Conservation (phyloP, 2,888 invertebrate genomes). For the Sylvicola cinctus region DNA sequence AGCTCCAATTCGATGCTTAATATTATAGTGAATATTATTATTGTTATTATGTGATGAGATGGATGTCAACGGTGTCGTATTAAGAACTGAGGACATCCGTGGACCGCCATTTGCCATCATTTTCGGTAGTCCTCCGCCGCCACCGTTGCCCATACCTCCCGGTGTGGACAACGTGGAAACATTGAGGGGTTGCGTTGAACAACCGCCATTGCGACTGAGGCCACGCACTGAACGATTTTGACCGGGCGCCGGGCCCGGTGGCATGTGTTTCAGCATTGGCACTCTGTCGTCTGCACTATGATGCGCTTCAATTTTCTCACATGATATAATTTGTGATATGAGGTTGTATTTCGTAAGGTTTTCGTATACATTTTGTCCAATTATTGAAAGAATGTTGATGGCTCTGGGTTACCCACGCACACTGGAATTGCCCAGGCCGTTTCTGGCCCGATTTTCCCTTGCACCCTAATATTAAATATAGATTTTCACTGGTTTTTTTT, state of each 20-base stretch:
- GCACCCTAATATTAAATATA: too few relatives aligned
- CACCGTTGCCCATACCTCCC: background rate
- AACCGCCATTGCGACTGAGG: constrained; percentile 14
- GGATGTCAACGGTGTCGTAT: constrained; percentile 16
- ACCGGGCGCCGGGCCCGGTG: constrained; percentile 20
- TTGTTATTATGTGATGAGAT: constrained; percentile 11
- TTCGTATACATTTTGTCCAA: too few relatives aligned
- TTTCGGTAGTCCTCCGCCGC: constrained; percentile 9
- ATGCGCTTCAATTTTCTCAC: too few relatives aligned
- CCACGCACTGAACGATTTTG: constrained; percentile 14
- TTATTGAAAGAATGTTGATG: too few relatives aligned
- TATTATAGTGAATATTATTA: constrained; percentile 16
- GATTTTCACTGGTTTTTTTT: too few relatives aligned
- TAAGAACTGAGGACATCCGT: constrained; percentile 23
- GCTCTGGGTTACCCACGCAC: too few relatives aligned
- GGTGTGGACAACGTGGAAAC: constrained; percentile 34
- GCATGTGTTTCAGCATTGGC: constrained; percentile 17
- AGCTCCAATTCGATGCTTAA: constrained; percentile 35
- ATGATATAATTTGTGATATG: too few relatives aligned
- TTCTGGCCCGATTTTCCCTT: too few relatives aligned
- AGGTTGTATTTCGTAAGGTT: too few relatives aligned
- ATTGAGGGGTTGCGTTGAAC: constrained; percentile 39
- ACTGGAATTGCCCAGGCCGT: too few relatives aligned
- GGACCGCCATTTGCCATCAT: constrained; percentile 17
- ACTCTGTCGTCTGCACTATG: background rate